Percentiles rank a stretch among this genome's conserved stretches.
phyloP scores from a whole-genome alignment of 2,113 vertebrate genomes.

The Machaerirhynchus nigripectus region DNA sequence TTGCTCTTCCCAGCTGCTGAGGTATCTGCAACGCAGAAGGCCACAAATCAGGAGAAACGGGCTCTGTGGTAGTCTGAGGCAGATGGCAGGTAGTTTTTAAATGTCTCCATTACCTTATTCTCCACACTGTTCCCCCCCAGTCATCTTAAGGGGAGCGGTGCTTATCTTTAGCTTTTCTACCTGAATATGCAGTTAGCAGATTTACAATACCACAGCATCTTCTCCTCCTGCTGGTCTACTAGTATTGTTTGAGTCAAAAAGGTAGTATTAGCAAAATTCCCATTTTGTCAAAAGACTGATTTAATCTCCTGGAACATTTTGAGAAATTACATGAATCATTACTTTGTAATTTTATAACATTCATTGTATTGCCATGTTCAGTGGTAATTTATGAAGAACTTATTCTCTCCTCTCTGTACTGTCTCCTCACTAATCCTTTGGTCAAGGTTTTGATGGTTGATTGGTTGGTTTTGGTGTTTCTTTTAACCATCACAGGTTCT shows the following conservation, averaged over 20 bases:
- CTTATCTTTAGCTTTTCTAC: not conserved
- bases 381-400: not conserved
- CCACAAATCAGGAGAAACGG: not conserved
- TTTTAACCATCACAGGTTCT: not conserved
- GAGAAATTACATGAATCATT: not conserved
- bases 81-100: not conserved
- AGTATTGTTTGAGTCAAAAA: not conserved
- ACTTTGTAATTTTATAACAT: not conserved
- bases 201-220: not conserved
- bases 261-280: not conserved
- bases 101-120: not conserved
- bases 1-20: not conserved
- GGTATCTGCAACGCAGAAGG: not conserved
- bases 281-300: not conserved
- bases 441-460: not conserved
- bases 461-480: fast-evolving
- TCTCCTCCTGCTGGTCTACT: not conserved
- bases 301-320: not conserved
- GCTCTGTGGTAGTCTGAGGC: not conserved
- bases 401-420: not conserved
- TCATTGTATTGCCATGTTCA: not conserved
- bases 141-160: not conserved
- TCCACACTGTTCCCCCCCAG: not conserved
- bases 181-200: not conserved
- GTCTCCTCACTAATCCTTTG: not conserved